Base-by-base conservation (phyloP, 2,888 invertebrate genomes). In the Julus scandinavius region DNA sequence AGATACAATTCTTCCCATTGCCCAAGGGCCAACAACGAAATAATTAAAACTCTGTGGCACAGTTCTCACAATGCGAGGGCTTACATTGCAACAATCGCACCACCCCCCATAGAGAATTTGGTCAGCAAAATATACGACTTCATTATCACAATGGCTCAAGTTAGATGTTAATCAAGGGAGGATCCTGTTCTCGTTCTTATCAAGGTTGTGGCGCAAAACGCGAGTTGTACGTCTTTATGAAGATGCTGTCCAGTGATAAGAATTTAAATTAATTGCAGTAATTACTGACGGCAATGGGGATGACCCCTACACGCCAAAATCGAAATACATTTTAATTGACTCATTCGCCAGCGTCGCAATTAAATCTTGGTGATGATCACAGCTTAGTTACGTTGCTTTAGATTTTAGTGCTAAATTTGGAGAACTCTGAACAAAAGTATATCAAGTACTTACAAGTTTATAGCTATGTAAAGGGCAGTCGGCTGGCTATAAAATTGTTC, bases 131-230 rank as follows among this genome's bases (percentile, higher is more conserved):
- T 80, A 38, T 38, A 80, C 80, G 80, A 80, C 80, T 80, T 80
- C 80, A 80, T 80, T 80, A 80, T 80, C 80, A 38, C 80, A 38
- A 80, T 80, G 80, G 80, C 80, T 38, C 15, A 38, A 80, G 80
- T 80, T 80, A 80, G 80, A 80, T 80, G 38, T 80, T 80, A 80
- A 80, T 80, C 80, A 13, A 80, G 80, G 80, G 80, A 15, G 80
- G 29, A 80, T 80, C 80, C 80, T 80, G 80, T 29, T 80, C 80
- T 80, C 38, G 80, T 80, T 38, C 80, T 80, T 40, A 80, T 80
- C 80, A 80, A 80, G 80, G 80, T 80, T 80, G 80, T 72, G 63
- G 63, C 63, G 11, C 63, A 72, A 72, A 72, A 72, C 20, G 20
- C 13, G 80, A 80, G 38, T 40, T 38, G 80, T 38, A 40, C 80